Base-by-base conservation (phyloP, 2,888 invertebrate species). In the Chironomus tentans region DNA sequence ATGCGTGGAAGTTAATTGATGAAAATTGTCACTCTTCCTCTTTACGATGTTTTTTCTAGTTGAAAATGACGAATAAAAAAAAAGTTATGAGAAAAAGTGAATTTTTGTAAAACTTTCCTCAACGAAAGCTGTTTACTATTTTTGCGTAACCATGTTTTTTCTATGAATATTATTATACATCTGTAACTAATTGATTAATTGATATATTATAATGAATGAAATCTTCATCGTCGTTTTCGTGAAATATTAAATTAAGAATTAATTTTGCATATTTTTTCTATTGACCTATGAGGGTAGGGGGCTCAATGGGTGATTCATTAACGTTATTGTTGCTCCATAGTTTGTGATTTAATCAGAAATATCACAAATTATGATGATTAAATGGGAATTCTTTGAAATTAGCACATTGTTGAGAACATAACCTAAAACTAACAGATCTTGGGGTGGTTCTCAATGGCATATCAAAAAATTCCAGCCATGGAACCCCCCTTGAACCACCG, bases 51-150 rank as follows among this genome's bases (percentile, higher is more conserved):
- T 56, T 56, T 56, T 56, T 56, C 56, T 56, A 56, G 56, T 56
- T 56, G 56, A 56, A 18, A 56, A 38, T 10, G 7, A 38, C 10
- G 38, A 38, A 38, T 10, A 10, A 38, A 10, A 10, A 38, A 10
- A 38, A 38, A 38, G 5, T 28, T 28, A 28, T 28, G 50, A 50
- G 6, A 18, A 56, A 56, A 56, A 18, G 18, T 15, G 18, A n/a
- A 18, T 56, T 56, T 56, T 65, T 65, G 24, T 24, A 65, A 24
- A 65, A 65, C 65, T 65, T 65, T 65, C 22, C 65, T 65, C 21
- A 15, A 65, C 22, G 65, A 65, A 65, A 65, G 65, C 65, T 65
- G 65, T 65, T 65, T 24, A 65, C 65, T 65, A 65, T 65, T 65
- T n/a, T 65, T 65, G 65, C 65, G 65, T 65, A 65, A 62, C 7